Base-by-base conservation (phyloP, 30 jellyfish, hydroid and myxozoan genomes). In the Chrysaora quinquecirrha region DNA sequence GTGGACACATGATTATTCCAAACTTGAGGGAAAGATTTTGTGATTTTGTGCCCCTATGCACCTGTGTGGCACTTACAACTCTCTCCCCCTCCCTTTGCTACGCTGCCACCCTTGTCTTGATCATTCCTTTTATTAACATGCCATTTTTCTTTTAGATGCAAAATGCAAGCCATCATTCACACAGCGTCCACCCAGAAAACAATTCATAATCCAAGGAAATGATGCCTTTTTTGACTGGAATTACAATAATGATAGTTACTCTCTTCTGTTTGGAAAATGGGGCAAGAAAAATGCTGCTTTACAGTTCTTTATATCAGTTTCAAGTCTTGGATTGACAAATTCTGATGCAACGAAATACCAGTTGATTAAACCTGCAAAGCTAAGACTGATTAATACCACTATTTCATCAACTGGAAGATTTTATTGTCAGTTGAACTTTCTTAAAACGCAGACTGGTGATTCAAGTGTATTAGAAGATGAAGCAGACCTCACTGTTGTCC, bases 141-240 rank as follows among this genome's bases (percentile, higher is more conserved):
- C n/a, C n/a, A n/a, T n/a, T n/a, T n/a, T n/a, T n/a, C n/a, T 30
- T 66, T 25, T 29, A 66, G 32, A 18, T 34, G 43, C 32, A 12
- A 20, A 20, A 18, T 58, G 81, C 28, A 64, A 16, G 31, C 56
- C 82, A 1, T 0, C 27, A 1, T 82, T 68, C 63, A 54, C 81
- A 16, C 33, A 33, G 54, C 23, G 19, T 0, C 92, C 92, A 30
- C 92, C 92, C 16, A 12, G 47, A 2, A 12, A 46, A 63, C 92
- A 68, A 54, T 82, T 33, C 58, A 73, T 82, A 14, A 32, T 70
- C 20, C 48, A 70, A 49, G 85, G 80, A 21, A 19, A 30, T 21
- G 69, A 34, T 56, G 85, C 92, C 30, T 20, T 61, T 14, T 69
- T 82, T 35, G 47, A 49, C 16, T 82, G 92, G 92, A 74, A 54